Base-by-base conservation (phyloP, 2,888 invertebrate genomes). In the Cryptocheilus praepositus region DNA sequence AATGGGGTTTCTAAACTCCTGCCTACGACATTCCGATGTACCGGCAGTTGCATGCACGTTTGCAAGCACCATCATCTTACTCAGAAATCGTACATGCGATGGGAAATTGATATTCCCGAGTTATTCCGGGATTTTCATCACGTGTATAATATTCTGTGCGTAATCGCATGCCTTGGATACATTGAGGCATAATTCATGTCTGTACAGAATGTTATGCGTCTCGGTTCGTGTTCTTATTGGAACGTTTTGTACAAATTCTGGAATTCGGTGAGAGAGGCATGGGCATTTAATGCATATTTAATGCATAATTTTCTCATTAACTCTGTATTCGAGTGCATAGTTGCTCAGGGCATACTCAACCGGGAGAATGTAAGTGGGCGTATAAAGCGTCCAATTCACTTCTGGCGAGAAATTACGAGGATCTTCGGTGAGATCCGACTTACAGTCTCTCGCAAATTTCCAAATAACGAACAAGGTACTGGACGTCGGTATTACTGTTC, bases 1-100 rank as follows among this genome's bases (percentile, higher is more conserved):
- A 71, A 75, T 71, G 67, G 67, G 63, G 62, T 75, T 65, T 61
- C 54, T 62, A 57, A 71, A 77, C 57, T 75, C 63, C 55, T 57
- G 60, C 19, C 43, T 46, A 3, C 44, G 43, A 60, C 56, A 44
- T 51, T 13, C 21, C 64, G 22, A 52, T 53, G 45, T 44, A 36
- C 49, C 55, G 55, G 51, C 61, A 58, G 54, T 57, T 56, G 52
- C 21, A 49, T 51, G 60, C 57, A 53, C 22, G 25, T 28, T 25
- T 54, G 28, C 11, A 22, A 21, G 53, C 25, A n/a, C 1, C 16
- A 18, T 54, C 18, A 11, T 54, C 16, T 7, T 16, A 18, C 4
- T 18, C 13, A 18, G 11, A 3, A 16, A 18, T 1, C 16, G n/a
- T 15, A 2, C 15, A 7, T n/a, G 15, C 5, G n/a, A 25, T 53